phyloP scores from a whole-genome alignment of 2,888 invertebrate genomes.

The Cynaeus angustus region DNA sequence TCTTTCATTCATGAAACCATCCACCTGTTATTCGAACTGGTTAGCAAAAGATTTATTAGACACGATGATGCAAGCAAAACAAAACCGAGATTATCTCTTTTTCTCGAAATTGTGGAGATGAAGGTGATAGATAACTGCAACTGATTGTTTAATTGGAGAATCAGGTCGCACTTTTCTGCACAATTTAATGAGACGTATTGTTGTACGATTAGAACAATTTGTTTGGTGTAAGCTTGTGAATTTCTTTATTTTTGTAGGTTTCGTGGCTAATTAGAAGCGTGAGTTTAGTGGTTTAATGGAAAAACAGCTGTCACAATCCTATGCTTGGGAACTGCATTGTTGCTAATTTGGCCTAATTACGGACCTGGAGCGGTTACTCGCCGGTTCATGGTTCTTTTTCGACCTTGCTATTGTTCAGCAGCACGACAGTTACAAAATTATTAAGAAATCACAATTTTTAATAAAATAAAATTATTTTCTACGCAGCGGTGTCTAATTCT shows the following conservation, averaged over 20 bases:
- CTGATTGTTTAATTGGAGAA: conserved; percentile 33
- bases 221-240: conserved; percentile 29
- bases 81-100: no score
- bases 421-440: not conserved
- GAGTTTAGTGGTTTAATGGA: conserved; percentile 9
- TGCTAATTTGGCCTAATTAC: conserved; percentile 18
- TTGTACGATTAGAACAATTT: conserved; percentile 17
- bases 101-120: no score
- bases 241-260: conserved; percentile 22
- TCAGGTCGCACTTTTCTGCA: conserved; percentile 41
- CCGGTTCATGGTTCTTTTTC: conserved; percentile 13
- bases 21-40: no score
- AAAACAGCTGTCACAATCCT: conserved; percentile 6
- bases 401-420: conserved; percentile 20
- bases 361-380: conserved; percentile 19
- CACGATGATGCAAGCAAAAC: no score
- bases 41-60: no score
- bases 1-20: no score
- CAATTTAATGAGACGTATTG: conserved; percentile 37
- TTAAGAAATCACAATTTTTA: no score
- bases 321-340: conserved; percentile 15
- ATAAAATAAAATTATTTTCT: no score
- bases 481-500: no score
- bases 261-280: conserved; percentile 5
- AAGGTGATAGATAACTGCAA: no score